Evolutionary conservation across 1,140 invertebrate genomes (phyloP).

Genomic region (Brachionus paranguensis): DNA sequence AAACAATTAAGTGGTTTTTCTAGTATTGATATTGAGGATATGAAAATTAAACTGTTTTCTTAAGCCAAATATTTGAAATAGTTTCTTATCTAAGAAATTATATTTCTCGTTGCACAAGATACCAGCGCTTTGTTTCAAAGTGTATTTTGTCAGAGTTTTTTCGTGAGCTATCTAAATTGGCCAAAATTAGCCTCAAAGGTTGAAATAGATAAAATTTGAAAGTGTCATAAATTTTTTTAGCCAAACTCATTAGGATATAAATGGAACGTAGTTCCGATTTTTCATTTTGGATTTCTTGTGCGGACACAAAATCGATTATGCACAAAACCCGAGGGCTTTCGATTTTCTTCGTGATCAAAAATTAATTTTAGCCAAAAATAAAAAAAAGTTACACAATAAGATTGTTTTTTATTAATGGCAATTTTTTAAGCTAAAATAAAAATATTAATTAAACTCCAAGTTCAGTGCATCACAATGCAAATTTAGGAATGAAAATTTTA

Average conservation of each 20-base stretch:
- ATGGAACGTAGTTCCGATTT: background rate
- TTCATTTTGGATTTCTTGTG: background rate
- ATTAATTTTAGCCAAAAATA: background rate
- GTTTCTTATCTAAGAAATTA: background rate
- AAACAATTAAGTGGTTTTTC: background rate
- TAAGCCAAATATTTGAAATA: conserved; percentile 21
- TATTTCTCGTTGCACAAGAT: conserved; percentile 13
- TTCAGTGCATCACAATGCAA: too few species aligned
- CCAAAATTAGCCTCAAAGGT: background rate
- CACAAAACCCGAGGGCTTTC: background rate
- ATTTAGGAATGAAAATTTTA: too few species aligned
- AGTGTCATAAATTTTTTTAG: background rate
- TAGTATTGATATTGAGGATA: background rate
- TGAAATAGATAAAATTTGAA: conserved; percentile 4
- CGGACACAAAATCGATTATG: background rate
- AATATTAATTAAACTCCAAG: too few species aligned
- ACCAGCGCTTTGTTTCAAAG: background rate
- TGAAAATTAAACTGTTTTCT: background rate
- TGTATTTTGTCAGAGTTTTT: background rate
- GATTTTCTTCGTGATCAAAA: background rate
- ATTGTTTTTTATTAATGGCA: background rate
- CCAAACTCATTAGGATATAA: background rate
- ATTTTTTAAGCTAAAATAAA: too few species aligned
- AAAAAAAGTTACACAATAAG: background rate
- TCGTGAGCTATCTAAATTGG: conserved; percentile 16